Conservation (phyloP, 2,113 vertebrate species). For the Lophius piscatorius region DNA sequence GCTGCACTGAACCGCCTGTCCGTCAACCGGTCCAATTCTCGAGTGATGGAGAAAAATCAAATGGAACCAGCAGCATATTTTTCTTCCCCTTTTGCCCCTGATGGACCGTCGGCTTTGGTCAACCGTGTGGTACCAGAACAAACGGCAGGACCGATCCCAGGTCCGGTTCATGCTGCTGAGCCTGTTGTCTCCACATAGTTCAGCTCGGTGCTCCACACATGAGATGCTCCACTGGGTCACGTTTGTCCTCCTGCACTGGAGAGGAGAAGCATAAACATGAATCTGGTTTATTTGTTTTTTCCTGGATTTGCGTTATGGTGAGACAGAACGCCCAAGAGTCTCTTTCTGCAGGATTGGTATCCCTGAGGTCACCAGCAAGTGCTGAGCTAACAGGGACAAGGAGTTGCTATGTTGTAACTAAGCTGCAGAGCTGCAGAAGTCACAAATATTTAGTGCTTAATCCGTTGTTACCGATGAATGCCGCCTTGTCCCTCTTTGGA, state of each 20-base stretch:
- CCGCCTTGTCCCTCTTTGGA: background rate
- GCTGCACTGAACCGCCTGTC: too few relatives aligned
- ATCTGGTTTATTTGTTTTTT: constrained; percentile 53
- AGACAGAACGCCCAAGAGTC: too few relatives aligned
- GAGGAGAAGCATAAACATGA: constrained; percentile 42
- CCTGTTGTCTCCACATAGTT: constrained; percentile 19
- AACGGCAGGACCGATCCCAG: too few relatives aligned
- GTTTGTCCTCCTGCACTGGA: constrained; percentile 24
- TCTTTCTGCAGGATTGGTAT: constrained; percentile 42
- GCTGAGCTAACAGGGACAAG: constrained; percentile 34
- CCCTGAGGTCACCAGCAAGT: constrained; percentile 55
- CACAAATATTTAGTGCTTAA: constrained; percentile 10
- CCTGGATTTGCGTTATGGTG: constrained; percentile 30
- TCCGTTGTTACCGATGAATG: background rate
- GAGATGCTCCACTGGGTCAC: too few relatives aligned
- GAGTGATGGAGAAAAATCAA: too few relatives aligned
- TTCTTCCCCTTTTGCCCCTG: too few relatives aligned
- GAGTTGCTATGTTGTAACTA: constrained; percentile 6
- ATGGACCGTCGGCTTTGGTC: too few relatives aligned
- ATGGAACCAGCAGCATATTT: too few relatives aligned
- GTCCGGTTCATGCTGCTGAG: too few relatives aligned
- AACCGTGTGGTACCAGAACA: too few relatives aligned
- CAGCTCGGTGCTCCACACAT: too few relatives aligned
- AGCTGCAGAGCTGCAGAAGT: constrained; percentile 12
- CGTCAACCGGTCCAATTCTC: too few relatives aligned